Percentiles rank a stretch among this genome's conserved stretches.
Conservation (phyloP, 2,113 vertebrate genomes). For the Oncorhynchus nerka region DNA sequence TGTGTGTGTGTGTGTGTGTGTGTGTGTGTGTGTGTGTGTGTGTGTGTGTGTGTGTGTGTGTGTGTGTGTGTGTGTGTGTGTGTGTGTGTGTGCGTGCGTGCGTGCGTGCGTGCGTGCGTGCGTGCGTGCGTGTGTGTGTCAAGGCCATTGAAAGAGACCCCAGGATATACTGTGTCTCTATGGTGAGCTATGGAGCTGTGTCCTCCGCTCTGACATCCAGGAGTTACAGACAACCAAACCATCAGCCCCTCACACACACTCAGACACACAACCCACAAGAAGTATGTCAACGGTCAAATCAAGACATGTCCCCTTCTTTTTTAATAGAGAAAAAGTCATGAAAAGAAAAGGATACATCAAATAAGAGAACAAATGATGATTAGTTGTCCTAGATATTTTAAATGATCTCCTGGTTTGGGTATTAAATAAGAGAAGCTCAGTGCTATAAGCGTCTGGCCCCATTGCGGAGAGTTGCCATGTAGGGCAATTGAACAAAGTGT, state of each 20-base stretch:
- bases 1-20: conserved; percentile 27
- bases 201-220: conserved; percentile 46
- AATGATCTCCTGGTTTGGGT: conserved; percentile 64
- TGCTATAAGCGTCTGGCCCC: conserved; percentile 61
- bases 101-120: conserved; percentile 22
- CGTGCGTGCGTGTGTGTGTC: conserved; percentile 1
- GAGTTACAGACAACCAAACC: conserved; percentile 5
- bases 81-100: conserved; percentile 18
- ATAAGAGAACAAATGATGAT: conserved; percentile 49
- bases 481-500: conserved; percentile 62
- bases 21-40: not conserved
- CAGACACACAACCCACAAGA: conserved; percentile 31
- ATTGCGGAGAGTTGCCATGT: conserved; percentile 57
- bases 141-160: conserved; percentile 46
- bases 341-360: conserved; percentile 54
- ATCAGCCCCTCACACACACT: conserved; percentile 15
- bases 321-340: conserved; percentile 26
- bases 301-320: conserved; percentile 34
- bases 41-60: conserved; percentile 10
- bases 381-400: conserved; percentile 63
- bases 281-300: conserved; percentile 53
- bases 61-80: conserved; percentile 22
- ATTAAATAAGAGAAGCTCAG: conserved; percentile 63
- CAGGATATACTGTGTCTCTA: conserved; percentile 59
- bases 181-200: conserved; percentile 66